Percentiles rank a stretch among this genome's conserved stretches.
phyloP scores from a whole-genome alignment of 2,113 vertebrate genomes.

The Ramphastos sulfuratus region DNA sequence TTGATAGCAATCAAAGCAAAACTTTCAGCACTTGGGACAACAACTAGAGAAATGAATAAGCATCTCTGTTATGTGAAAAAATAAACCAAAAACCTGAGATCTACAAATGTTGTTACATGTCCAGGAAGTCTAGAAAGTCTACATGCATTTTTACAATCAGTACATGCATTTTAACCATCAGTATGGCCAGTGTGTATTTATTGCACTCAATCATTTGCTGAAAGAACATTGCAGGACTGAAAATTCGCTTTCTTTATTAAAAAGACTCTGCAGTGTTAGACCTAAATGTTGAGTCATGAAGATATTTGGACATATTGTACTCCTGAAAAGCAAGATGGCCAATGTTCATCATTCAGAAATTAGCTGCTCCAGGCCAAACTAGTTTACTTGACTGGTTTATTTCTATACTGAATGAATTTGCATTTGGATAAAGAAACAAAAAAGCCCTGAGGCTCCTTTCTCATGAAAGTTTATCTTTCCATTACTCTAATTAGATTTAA shows the following conservation, averaged over 20 bases:
- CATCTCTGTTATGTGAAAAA: background rate
- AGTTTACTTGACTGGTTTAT: background rate
- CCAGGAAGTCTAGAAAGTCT: background rate
- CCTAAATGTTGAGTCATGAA: background rate
- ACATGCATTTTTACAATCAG: background rate
- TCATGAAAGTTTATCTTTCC: constrained; percentile 18
- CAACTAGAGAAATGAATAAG: background rate
- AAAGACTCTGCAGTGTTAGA: background rate
- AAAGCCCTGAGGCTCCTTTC: background rate
- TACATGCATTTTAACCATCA: background rate
- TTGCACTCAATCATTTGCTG: background rate
- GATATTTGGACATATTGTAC: background rate
- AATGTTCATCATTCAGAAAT: background rate
- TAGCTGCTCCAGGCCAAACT: background rate
- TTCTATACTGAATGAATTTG: background rate
- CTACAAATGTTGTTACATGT: background rate
- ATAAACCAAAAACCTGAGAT: background rate
- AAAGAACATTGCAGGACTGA: background rate
- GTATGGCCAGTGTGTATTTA: background rate
- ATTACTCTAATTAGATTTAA: constrained; percentile 17
- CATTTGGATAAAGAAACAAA: constrained; percentile 6
- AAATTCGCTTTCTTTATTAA: background rate
- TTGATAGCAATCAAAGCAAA: background rate
- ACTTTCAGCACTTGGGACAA: background rate
- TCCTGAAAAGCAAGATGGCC: background rate